A percentile compares a stretch with the other conserved stretches of the same genome.
Conservation (phyloP, 37 sponge, comb jelly and placozoan genomes). For the Ianthella basta region DNA sequence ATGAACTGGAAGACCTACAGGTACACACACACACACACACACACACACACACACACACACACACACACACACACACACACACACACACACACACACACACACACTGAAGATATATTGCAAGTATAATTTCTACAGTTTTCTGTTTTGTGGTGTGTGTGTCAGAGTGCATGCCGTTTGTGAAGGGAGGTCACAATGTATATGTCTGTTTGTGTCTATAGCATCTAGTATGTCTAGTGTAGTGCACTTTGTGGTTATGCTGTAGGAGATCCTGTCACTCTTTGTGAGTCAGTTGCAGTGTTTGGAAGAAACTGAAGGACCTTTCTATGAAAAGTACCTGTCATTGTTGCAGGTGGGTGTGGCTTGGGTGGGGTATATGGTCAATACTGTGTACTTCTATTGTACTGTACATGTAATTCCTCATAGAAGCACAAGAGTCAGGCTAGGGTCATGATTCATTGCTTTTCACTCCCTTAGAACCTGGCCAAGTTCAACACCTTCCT, state of each 20-base stretch:
- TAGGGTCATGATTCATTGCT: too few relatives aligned
- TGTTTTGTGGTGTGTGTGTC: too few relatives aligned
- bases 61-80: neutral
- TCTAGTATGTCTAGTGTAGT: neutral
- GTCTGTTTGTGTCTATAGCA: neutral
- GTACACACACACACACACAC: constrained; percentile 31
- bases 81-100: neutral
- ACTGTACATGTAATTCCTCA: too few relatives aligned
- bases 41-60: too few relatives aligned
- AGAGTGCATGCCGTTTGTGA: too few relatives aligned
- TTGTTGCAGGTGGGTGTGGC: constrained; percentile 67
- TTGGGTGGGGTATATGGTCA: neutral
- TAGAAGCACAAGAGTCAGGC: too few relatives aligned
- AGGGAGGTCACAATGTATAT: too few relatives aligned
- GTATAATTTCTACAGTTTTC: too few relatives aligned
- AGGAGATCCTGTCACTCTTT: constrained; percentile 85
- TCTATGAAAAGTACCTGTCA: constrained; percentile 56
- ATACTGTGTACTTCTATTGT: constrained; percentile 10
- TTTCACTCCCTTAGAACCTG: constrained; percentile 41
- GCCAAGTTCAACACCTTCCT: constrained; percentile 67
- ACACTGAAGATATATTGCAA: neutral
- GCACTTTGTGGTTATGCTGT: neutral
- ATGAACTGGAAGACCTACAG: constrained; percentile 68
- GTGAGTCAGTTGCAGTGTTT: constrained; percentile 73
- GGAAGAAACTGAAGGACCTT: constrained; percentile 55